Evolutionary conservation across 2,113 vertebrate genomes (phyloP).

Genomic region (Lepus americanus): DNA sequence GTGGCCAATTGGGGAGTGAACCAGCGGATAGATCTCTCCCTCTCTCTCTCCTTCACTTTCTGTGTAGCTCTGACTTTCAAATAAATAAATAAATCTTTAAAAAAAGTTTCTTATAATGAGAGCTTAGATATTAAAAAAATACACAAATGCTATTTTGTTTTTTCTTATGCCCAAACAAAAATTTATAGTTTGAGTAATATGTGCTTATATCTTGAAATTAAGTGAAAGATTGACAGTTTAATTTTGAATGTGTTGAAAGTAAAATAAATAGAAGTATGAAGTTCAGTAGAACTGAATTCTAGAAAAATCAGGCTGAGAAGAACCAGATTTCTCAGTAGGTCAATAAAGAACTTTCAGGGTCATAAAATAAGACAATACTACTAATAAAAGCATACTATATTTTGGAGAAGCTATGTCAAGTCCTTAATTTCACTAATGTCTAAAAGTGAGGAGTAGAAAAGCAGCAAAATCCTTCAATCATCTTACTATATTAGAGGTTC

Average conservation of each 20-base stretch:
- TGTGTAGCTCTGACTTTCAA: too few species aligned
- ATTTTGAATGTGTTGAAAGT: slow-evolving; percentile 56
- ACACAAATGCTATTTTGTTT: slow-evolving; percentile 28
- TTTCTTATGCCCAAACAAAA: background rate
- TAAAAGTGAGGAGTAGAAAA: background rate
- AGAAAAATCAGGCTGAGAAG: background rate
- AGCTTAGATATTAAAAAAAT: too few species aligned
- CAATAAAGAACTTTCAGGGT: background rate
- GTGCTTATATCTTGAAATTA: slow-evolving; percentile 7
- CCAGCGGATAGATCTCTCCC: too few species aligned
- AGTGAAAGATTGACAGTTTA: slow-evolving; percentile 39
- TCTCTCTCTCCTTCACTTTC: too few species aligned
- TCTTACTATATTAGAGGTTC: background rate
- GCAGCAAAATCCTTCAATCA: background rate
- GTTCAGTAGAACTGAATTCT: slow-evolving; percentile 21
- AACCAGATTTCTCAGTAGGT: background rate
- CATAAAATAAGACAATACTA: background rate
- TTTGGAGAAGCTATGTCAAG: slow-evolving; percentile 15
- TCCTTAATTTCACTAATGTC: background rate
- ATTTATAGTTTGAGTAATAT: background rate
- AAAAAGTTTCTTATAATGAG: too few species aligned
- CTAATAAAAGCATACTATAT: slow-evolving; percentile 36
- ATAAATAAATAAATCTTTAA: too few species aligned
- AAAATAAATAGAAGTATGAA: slow-evolving; percentile 53
- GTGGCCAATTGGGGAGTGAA: too few species aligned